Evolutionary conservation across 2,888 invertebrate genomes (phyloP).

Genomic region (Noctuana brunneofusca): DNA sequence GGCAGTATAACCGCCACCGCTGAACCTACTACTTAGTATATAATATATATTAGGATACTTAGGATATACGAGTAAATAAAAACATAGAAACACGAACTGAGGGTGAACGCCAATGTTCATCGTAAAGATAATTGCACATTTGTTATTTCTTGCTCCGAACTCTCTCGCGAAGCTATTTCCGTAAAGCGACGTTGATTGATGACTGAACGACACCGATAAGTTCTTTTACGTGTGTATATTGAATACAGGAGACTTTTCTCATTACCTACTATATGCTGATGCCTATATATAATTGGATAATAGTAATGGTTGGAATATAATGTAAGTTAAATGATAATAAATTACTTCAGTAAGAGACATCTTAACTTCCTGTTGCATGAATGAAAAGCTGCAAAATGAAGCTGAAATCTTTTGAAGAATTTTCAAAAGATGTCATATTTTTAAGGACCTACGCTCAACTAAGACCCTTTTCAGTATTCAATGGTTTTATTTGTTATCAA

Average conservation of each 20-base stretch:
- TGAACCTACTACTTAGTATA: no score
- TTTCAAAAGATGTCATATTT: no score
- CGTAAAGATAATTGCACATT: conserved; percentile 33
- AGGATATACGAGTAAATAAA: no score
- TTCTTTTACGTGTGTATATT: conserved; percentile 24
- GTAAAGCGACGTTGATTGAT: conserved; percentile 33
- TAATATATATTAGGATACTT: no score
- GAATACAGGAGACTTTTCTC: conserved; percentile 6
- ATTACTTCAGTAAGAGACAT: no score
- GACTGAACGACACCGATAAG: conserved; percentile 31
- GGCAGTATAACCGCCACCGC: no score
- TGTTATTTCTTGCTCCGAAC: conserved; percentile 33
- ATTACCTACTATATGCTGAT: neutral
- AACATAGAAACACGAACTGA: conserved; percentile 15
- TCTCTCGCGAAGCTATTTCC: conserved; percentile 34
- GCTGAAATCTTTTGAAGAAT: no score
- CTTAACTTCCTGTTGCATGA: no score
- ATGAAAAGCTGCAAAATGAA: no score
- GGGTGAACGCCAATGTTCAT: conserved; percentile 23
- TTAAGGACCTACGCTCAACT: no score
- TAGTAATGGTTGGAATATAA: neutral
- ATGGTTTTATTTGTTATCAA: no score
- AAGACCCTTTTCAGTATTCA: no score
- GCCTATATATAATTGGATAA: neutral
- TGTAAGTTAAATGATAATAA: neutral